Conservation (phyloP, 2,888 invertebrate species). For the Sesamia inferens region DNA sequence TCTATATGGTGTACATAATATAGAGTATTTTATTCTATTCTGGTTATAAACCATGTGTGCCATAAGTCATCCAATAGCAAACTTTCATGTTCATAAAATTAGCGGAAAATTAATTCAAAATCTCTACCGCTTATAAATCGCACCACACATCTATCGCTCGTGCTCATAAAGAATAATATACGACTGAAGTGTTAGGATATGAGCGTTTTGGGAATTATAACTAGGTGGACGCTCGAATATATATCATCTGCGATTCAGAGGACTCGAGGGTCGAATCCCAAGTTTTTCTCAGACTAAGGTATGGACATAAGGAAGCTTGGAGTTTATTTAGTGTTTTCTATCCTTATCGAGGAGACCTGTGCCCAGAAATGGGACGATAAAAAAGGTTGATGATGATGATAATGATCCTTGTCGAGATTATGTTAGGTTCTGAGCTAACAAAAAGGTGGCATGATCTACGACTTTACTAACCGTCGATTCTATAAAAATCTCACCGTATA, state of each 20-base stretch:
- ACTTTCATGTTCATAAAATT: too few species aligned
- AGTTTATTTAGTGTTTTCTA: neutral
- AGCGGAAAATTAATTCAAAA: neutral
- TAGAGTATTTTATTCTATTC: too few species aligned
- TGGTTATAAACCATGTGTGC: too few species aligned
- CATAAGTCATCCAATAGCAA: too few species aligned
- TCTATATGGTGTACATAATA: too few species aligned
- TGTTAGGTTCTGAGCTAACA: too few species aligned
- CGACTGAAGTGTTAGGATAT: constrained; percentile 53
- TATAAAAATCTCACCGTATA: too few species aligned
- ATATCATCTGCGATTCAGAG: constrained; percentile 55
- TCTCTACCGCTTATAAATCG: constrained; percentile 24
- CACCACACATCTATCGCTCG: constrained; percentile 21
- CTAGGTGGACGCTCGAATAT: constrained; percentile 43
- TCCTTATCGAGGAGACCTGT: neutral
- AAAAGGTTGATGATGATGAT: too few species aligned
- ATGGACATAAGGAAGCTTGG: constrained; percentile 7
- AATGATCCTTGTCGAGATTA: neutral
- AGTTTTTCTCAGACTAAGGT: constrained; percentile 34
- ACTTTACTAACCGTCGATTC: too few species aligned
- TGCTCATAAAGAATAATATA: constrained; percentile 56
- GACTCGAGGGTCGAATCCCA: constrained; percentile 39
- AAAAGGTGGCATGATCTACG: neutral
- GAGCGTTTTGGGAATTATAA: constrained; percentile 65
- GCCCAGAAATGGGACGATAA: too few species aligned